Base-by-base conservation (phyloP, 1,140 invertebrate species). In the Zaprionus lachaisei region DNA sequence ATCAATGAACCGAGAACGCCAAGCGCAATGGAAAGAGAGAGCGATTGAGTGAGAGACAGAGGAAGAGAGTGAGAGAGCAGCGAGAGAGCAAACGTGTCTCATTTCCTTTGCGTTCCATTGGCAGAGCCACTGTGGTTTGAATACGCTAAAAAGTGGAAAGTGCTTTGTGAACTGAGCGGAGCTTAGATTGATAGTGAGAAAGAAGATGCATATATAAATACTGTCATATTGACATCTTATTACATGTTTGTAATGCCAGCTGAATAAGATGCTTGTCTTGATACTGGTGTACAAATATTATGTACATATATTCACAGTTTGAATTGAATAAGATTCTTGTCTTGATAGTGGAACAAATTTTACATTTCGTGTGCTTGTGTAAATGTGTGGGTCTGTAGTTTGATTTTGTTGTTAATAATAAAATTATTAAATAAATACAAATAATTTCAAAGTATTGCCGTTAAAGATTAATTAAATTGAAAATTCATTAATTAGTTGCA, bases 1-100 rank as follows among this genome's bases (percentile, higher is more conserved):
- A 83, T 86, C 72, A 82, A 86, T 86, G 79, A 72, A 66, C 58
- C 79, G 51, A 81, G 70, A 70, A 66, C 38, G 20, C n/a, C 26
- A 47, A 44, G 37, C 54, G 41, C 34, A 37, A 47, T 22, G 28
- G 49, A 11, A n/a, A 58, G 41, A 72, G 34, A 65, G 47, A 60
- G 60, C 28, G 24, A 38, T 57, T 11, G 49, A 28, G 49, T 17
- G 51, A 44, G 31, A 38, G 41, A 22, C 20, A 37, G 34, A 37
- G 38, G 11, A 37, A 41, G 5, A 44, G 63, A 28, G 62, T 28
- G 44, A 38, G 69, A 54, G 22, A 20, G 58, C 55, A 47, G 61
- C 34, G 38, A 38, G 41, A 34, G 56, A 57, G 60, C 60, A 28
- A 64, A 47, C 69, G 38, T 61, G 68, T 76, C 64, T 77, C 75